Conservation (phyloP, 2,113 vertebrate species). For the Lepus timidus region DNA sequence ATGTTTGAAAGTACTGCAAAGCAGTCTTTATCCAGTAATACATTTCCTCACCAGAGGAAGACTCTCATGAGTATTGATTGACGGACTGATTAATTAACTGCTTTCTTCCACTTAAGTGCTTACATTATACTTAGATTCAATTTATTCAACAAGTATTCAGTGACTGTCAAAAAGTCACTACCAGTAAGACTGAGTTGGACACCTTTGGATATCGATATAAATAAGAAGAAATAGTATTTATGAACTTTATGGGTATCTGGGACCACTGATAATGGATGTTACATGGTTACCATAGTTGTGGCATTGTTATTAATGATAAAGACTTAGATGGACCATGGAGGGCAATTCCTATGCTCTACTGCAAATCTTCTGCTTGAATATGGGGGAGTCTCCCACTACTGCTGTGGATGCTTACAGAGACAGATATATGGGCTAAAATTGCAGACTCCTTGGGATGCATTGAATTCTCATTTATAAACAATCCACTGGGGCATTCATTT, state of each 20-base stretch:
- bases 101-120: not conserved
- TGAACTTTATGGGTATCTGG: not conserved
- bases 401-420: not conserved
- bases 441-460: not conserved
- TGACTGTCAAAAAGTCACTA: not conserved
- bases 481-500: not conserved
- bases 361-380: not conserved
- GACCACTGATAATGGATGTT: not conserved
- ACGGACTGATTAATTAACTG: not conserved
- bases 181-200: not conserved
- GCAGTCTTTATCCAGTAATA: not conserved
- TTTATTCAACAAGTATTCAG: not conserved
- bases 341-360: not conserved
- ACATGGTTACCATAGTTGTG: not conserved
- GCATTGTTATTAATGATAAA: not conserved
- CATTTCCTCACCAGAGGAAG: not conserved
- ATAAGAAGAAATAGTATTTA: not conserved
- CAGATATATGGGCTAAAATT: no score
- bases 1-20: not conserved
- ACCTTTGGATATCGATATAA: not conserved
- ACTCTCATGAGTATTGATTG: not conserved
- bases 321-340: not conserved
- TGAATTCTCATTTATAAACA: not conserved
- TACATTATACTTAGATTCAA: not conserved
- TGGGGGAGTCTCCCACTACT: no score